phyloP scores from a whole-genome alignment of 2,888 invertebrate species.

The Lutraria lutraria region DNA sequence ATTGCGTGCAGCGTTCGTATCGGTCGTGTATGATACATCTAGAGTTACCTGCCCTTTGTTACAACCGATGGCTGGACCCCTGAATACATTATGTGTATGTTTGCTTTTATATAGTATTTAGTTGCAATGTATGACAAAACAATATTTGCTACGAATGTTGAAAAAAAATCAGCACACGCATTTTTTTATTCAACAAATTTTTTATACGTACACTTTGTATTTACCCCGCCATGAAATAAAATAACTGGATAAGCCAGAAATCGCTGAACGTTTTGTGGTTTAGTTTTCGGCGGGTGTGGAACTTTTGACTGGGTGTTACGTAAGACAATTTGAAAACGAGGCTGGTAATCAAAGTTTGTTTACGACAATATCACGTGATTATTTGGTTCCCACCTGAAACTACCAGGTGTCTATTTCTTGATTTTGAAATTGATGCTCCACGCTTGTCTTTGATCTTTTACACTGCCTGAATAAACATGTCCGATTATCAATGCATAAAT shows the following conservation, averaged over 20 bases:
- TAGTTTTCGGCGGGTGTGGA: neutral
- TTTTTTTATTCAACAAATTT: neutral
- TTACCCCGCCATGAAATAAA: neutral
- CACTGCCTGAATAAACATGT: constrained; percentile 71
- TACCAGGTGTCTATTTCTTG: constrained; percentile 63
- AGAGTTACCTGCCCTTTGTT: constrained; percentile 56
- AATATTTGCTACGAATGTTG: constrained; percentile 9
- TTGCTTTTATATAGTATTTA: constrained; percentile 11
- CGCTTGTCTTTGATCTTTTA: constrained; percentile 63
- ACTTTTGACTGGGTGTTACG: neutral
- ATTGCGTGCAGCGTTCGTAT: constrained; percentile 60
- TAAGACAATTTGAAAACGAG: neutral
- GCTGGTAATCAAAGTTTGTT: neutral
- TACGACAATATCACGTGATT: constrained; percentile 35
- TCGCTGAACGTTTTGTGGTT: neutral
- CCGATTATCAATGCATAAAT: constrained; percentile 70
- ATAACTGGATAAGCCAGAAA: neutral
- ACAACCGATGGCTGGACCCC: neutral
- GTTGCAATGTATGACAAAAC: neutral
- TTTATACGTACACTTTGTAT: neutral
- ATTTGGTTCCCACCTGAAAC: constrained; percentile 66
- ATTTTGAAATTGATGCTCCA: constrained; percentile 50
- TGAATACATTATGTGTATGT: neutral
- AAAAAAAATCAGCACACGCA: neutral
- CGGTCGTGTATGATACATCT: constrained; percentile 44